Percentiles rank a stretch among this genome's conserved stretches.
Conservation (phyloP, 2,888 invertebrate genomes). For the Cremastinae sp. region DNA sequence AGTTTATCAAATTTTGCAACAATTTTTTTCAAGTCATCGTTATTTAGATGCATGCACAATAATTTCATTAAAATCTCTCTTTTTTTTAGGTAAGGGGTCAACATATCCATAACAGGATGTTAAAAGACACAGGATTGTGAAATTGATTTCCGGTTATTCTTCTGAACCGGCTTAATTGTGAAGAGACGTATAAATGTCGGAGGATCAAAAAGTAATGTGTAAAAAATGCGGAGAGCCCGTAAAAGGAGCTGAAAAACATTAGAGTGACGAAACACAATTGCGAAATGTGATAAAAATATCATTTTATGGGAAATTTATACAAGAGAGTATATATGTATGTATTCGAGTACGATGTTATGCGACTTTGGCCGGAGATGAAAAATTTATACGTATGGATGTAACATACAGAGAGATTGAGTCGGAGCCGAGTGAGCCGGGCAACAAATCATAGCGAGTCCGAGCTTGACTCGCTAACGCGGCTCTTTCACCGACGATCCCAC, state of each 20-base stretch:
- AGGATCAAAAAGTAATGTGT: not conserved
- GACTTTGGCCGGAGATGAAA: not conserved
- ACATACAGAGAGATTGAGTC: slow-evolving; percentile 21
- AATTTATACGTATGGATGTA: not conserved
- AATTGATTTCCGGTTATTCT: no score
- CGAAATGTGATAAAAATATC: not conserved
- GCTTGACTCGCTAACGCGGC: slow-evolving; percentile 49
- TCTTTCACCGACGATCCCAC: slow-evolving; percentile 62
- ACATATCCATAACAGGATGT: no score
- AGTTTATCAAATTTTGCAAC: no score
- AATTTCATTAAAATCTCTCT: no score
- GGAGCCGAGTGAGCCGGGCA: slow-evolving; percentile 33
- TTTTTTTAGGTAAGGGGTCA: no score
- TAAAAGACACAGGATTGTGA: no score
- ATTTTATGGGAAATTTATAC: no score
- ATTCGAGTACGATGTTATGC: not conserved
- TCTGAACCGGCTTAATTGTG: no score
- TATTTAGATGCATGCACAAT: no score
- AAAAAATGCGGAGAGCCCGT: not conserved
- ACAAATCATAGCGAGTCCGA: slow-evolving; percentile 49
- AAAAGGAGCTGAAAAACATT: not conserved
- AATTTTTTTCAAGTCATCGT: no score
- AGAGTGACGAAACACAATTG: not conserved
- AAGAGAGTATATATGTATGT: slow-evolving; percentile 19
- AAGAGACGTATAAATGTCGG: no score